These are phyloP conservation scores for Gymnogyps californianus DNA, from an alignment of 2,113 vertebrate species.

Conservation along the genomic window DNA sequence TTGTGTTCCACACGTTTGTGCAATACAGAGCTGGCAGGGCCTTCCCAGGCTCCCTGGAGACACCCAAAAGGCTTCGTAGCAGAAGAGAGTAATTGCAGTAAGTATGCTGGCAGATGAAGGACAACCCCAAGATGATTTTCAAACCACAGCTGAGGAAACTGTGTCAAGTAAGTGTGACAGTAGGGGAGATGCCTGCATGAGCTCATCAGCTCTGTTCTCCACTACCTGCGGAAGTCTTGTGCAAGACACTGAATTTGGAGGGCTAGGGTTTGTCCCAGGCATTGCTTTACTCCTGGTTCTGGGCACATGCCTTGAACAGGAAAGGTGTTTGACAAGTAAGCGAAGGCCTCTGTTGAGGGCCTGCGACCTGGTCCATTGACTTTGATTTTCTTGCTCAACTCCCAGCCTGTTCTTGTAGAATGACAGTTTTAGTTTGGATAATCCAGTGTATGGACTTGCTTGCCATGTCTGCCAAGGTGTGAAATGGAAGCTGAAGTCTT, in stretches of 20 bases:
- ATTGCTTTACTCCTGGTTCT: neutral
- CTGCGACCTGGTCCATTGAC: neutral
- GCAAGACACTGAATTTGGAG: neutral
- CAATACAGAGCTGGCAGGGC: neutral
- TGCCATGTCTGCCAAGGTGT: neutral
- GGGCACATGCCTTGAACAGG: neutral
- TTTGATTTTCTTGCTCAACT: neutral
- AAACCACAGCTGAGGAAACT: neutral
- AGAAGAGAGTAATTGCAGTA: conserved; percentile 25
- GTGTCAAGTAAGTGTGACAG: neutral
- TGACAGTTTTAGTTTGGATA: neutral
- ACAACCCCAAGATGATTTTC: conserved; percentile 1
- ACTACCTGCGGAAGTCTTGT: neutral
- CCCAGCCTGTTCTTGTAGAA: neutral
- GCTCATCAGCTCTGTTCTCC: neutral
- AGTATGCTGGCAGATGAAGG: neutral
- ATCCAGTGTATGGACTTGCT: neutral
- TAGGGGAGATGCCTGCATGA: neutral
- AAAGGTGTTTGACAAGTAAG: neutral
- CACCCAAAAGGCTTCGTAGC: neutral
- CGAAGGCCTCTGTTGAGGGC: neutral
- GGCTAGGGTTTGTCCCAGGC: neutral
- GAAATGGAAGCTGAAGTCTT: neutral
- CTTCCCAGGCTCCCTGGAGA: conserved; percentile 2
- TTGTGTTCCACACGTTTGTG: neutral